Evolutionary conservation across 1,140 invertebrate species (phyloP), one percentile per base, ranked within the genome.

Genomic region (Oedothorax gibbosus): DNA sequence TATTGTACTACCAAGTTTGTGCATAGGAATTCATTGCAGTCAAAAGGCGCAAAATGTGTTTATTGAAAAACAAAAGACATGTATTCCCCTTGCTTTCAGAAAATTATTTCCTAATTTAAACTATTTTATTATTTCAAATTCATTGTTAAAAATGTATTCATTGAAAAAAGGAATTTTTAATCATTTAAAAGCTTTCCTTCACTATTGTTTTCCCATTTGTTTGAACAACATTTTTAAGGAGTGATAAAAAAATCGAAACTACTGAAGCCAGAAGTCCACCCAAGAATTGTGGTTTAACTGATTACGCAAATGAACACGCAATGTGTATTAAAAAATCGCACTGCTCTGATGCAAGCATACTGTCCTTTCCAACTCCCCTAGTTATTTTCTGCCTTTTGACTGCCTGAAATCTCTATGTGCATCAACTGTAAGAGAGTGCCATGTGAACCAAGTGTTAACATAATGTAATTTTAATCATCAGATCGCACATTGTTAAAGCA

Each of bases 181-280:
- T 62, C 18, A 18, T 15, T 62, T 2, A 62, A 62, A 15, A 62
- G 57, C 57, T 18, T 15, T 18, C 6, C 6, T 62, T 62, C 57
- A 12, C 6, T 3, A 62, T 62, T 12, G 3, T 15, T 62, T 62
- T 1, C 6, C 18, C 2, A 35, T 62, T 62, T 62, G 18, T 18
- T 62, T 62, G 12, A 62, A 2, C 6, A 62, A 62, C 1, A 3
- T 62, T 62, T 15, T 62, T 62, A 15, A 15, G 12, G 12, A 62
- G 12, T 62, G 57, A 35, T 62, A 12, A 62, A 62, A 6, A 62
- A 62, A 12, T 62, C 57, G 10, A n/a, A 35, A 75, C 54, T 21
- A 14, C n/a, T 11, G 4, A 54, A 56, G 81, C 81, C 81, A 84
- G 81, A 75, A 75, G 81, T 84, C 81, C 81, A n/a, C 81, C 81